Evolutionary conservation across 2,888 invertebrate genomes (phyloP).

Genomic region (Limnephilus auricula): DNA sequence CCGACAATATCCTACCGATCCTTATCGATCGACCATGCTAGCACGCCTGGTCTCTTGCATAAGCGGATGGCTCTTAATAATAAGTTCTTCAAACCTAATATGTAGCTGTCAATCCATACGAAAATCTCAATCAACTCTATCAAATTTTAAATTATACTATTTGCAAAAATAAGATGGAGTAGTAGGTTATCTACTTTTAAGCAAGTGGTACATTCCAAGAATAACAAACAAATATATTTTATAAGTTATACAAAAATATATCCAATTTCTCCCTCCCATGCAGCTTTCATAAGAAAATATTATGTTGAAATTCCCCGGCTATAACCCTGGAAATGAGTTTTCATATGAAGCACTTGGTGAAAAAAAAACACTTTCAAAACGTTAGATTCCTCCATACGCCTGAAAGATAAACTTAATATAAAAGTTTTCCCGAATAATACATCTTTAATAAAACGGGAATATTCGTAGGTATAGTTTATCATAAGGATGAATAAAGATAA

Average conservation of each 20-base stretch:
- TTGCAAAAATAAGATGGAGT: too few relatives aligned
- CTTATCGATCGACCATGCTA: too few relatives aligned
- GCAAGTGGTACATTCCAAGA: background rate
- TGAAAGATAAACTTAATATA: slow-evolving; percentile 34
- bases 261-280: background rate
- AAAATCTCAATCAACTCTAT: background rate
- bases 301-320: background rate
- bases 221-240: background rate
- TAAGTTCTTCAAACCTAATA: too few relatives aligned
- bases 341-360: background rate
- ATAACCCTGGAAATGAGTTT: background rate
- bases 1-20: too few relatives aligned
- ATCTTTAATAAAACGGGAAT: slow-evolving; percentile 37
- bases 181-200: too few relatives aligned
- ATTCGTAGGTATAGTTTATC: slow-evolving; percentile 31
- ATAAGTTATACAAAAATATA: background rate
- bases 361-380: slow-evolving; percentile 8
- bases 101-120: too few relatives aligned
- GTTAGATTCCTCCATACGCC: slow-evolving; percentile 19
- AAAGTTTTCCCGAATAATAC: slow-evolving; percentile 31
- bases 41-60: too few relatives aligned
- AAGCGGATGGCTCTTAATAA: background rate
- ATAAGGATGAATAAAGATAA: slow-evolving; percentile 43
- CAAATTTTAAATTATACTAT: too few relatives aligned
- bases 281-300: background rate